These are phyloP conservation scores for Lottia gigantea DNA, from an alignment of 2,888 invertebrate species.

Conservation along the genomic window DNA sequence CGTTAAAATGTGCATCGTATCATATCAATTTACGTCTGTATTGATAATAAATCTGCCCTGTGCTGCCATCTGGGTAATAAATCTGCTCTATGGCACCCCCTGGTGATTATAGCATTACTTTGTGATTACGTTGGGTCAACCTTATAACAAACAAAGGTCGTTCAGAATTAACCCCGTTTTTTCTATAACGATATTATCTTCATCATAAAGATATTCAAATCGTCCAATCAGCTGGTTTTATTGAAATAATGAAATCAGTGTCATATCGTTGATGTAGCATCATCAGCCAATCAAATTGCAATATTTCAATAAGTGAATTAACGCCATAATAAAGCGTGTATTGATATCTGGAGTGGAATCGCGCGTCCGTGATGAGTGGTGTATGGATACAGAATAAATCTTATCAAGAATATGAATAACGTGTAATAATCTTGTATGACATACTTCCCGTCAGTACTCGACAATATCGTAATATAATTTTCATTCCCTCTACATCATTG, in stretches of 20 bases:
- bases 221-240: neutral
- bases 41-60: slow-evolving; percentile 8
- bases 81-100: neutral
- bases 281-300: no score
- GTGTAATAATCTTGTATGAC: slow-evolving; percentile 43
- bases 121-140: slow-evolving; percentile 25
- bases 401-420: slow-evolving; percentile 42
- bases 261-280: neutral
- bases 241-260: neutral
- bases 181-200: slow-evolving; percentile 31
- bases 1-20: slow-evolving; percentile 8
- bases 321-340: neutral
- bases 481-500: no score
- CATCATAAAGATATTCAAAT: neutral
- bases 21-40: neutral
- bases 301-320: no score
- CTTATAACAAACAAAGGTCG: slow-evolving; percentile 27
- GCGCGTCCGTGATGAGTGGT: no score
- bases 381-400: slow-evolving; percentile 2
- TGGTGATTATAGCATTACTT: slow-evolving; percentile 22
- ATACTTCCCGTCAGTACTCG: slow-evolving; percentile 15
- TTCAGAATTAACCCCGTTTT: slow-evolving; percentile 30
- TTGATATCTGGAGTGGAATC: neutral
- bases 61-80: slow-evolving; percentile 2
- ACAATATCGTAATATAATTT: no score